A percentile compares a stretch with the other conserved stretches of the same genome.
These are phyloP conservation scores for Mustelus asterias DNA, from an alignment of 2,113 vertebrate species.

Conservation along the genomic window DNA sequence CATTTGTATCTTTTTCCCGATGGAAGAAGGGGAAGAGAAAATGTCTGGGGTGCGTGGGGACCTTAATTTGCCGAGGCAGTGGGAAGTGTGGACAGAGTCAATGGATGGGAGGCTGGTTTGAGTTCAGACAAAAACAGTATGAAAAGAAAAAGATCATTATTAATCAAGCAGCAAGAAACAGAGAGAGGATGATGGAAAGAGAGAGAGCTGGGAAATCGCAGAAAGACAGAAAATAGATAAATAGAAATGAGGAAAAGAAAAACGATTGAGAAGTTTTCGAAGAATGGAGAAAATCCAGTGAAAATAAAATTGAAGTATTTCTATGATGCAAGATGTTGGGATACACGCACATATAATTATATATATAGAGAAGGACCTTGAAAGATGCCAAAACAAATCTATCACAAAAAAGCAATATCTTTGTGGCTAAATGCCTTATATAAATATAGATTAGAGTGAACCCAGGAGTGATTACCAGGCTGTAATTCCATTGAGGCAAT, in stretches of 20 bases:
- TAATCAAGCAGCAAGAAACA: neutral
- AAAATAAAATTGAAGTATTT: neutral
- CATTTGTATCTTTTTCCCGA: too few relatives aligned
- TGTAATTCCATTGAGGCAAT: constrained; percentile 33
- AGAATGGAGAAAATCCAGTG: neutral
- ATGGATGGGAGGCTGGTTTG: too few relatives aligned
- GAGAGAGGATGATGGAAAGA: neutral
- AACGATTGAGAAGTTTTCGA: neutral
- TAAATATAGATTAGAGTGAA: constrained; percentile 25
- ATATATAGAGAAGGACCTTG: neutral
- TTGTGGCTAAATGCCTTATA: constrained; percentile 13
- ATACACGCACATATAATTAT: too few relatives aligned
- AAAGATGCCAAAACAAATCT: constrained; percentile 11
- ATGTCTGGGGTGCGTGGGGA: too few relatives aligned
- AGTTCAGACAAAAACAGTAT: neutral
- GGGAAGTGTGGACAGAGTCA: neutral
- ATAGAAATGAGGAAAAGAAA: neutral
- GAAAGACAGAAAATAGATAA: neutral
- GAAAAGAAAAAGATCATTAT: constrained; percentile 1
- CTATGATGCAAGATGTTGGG: neutral
- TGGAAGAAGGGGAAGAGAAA: too few relatives aligned
- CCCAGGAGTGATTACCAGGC: constrained; percentile 22
- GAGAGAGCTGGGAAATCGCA: neutral
- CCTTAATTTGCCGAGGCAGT: too few relatives aligned
- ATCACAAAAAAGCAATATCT: constrained; percentile 27